Evolutionary conservation across 2,888 invertebrate species (phyloP).

Genomic region (Lepidocyrtinus sp.): DNA sequence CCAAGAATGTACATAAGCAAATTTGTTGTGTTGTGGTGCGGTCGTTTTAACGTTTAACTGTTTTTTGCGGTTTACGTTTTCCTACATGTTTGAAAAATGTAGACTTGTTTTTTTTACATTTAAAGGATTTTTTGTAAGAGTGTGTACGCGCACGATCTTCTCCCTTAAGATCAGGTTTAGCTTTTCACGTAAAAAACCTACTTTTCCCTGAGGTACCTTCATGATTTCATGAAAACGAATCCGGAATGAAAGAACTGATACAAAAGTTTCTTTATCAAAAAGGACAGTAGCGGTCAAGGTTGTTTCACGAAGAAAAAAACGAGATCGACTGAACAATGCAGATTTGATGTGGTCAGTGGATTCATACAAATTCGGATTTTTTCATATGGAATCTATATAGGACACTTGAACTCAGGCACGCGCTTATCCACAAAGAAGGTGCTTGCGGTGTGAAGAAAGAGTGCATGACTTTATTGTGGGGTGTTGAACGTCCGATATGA

Average conservation of each 20-base stretch:
- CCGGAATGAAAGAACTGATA: constrained; percentile 42
- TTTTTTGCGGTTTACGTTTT: not conserved
- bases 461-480: no score
- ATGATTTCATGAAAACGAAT: constrained; percentile 30
- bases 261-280: not conserved
- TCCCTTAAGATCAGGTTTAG: constrained; percentile 1
- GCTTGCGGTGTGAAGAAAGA: no score
- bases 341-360: constrained; percentile 24
- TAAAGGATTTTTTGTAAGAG: not conserved
- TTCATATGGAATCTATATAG: not conserved
- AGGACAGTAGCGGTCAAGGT: constrained; percentile 46
- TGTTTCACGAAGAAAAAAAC: constrained; percentile 21
- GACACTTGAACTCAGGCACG: constrained; percentile 9
- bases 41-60: constrained; percentile 6
- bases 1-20: constrained; percentile 41
- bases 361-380: constrained; percentile 18
- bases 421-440: no score
- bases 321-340: not conserved
- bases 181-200: constrained; percentile 40
- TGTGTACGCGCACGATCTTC: constrained; percentile 8
- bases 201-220: constrained; percentile 21
- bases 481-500: no score
- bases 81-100: not conserved
- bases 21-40: constrained; percentile 2
- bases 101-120: constrained; percentile 8